Evolutionary conservation across 1,140 invertebrate species (phyloP).

Genomic region (Trichomalopsis sarcophagae): DNA sequence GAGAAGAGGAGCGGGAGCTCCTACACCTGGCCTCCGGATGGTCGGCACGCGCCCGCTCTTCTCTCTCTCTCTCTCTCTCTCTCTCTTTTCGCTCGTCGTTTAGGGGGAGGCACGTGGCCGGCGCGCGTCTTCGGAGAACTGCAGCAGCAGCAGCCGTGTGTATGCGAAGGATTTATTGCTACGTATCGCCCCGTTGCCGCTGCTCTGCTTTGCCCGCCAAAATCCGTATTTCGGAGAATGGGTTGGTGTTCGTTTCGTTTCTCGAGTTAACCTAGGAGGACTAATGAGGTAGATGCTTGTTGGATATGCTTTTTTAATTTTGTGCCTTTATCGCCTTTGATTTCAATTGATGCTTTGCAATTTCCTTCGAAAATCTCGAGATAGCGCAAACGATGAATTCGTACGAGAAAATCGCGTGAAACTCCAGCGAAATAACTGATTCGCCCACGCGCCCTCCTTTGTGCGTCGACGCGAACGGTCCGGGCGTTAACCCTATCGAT

Average conservation of each 20-base stretch:
- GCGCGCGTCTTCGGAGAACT: constrained; percentile 1
- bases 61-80: not conserved
- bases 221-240: not conserved
- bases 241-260: not conserved
- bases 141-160: not conserved
- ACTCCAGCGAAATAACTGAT: not conserved
- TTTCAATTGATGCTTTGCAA: too few species aligned
- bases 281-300: not conserved
- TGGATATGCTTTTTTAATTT: not conserved
- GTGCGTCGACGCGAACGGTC: not conserved
- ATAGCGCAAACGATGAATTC: too few species aligned
- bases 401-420: not conserved
- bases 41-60: constrained; percentile 34
- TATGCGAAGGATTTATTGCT: constrained; percentile 8
- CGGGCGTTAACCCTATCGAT: constrained; percentile 29
- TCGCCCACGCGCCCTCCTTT: not conserved
- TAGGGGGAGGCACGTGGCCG: not conserved
- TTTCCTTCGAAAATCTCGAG: too few species aligned
- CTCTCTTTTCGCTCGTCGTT: not conserved
- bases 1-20: constrained; percentile 42
- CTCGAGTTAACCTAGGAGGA: not conserved
- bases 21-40: constrained; percentile 53
- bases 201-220: not conserved
- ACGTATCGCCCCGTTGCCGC: not conserved
- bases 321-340: not conserved